These are phyloP conservation scores for Perognathus longimembris DNA, from an alignment of 2,113 vertebrate species.

Conservation along the genomic window DNA sequence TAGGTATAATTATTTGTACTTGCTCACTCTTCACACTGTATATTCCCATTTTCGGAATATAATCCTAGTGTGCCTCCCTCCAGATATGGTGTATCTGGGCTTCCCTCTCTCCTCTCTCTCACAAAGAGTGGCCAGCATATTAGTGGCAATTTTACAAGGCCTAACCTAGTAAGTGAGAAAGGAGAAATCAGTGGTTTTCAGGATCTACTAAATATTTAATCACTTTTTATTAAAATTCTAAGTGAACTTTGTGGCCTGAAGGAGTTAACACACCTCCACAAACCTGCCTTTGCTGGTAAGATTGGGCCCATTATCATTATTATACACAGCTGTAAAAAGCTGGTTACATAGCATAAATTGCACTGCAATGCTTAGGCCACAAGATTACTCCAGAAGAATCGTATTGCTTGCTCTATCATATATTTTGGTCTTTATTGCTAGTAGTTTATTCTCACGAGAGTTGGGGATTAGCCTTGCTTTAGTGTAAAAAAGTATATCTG, in stretches of 20 bases:
- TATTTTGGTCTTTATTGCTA: constrained; percentile 77
- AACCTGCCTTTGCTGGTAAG: constrained; percentile 59
- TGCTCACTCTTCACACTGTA: background rate
- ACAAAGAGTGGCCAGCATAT: constrained; percentile 24
- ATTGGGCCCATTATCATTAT: constrained; percentile 62
- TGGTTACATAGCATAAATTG: constrained; percentile 81
- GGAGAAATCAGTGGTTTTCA: constrained; percentile 51
- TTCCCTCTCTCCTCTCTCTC: background rate
- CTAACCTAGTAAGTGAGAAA: constrained; percentile 37
- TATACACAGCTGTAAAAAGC: constrained; percentile 82
- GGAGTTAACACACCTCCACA: constrained; percentile 67
- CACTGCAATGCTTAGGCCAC: constrained; percentile 75
- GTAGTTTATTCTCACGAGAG: constrained; percentile 76
- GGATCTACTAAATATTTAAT: constrained; percentile 70
- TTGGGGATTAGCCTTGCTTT: constrained; percentile 69
- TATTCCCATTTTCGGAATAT: too few species aligned
- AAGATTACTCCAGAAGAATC: constrained; percentile 77
- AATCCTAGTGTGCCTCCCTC: background rate
- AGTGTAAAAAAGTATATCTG: constrained; percentile 67
- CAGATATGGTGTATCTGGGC: rapidly evolving
- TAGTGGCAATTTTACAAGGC: constrained; percentile 58
- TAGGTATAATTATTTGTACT: background rate
- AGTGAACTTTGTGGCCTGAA: constrained; percentile 68
- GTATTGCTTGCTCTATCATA: constrained; percentile 76
- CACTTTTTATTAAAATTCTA: constrained; percentile 70